phyloP scores from a whole-genome alignment of 2,888 invertebrate species.

The Lasioglossum pauxillum region DNA sequence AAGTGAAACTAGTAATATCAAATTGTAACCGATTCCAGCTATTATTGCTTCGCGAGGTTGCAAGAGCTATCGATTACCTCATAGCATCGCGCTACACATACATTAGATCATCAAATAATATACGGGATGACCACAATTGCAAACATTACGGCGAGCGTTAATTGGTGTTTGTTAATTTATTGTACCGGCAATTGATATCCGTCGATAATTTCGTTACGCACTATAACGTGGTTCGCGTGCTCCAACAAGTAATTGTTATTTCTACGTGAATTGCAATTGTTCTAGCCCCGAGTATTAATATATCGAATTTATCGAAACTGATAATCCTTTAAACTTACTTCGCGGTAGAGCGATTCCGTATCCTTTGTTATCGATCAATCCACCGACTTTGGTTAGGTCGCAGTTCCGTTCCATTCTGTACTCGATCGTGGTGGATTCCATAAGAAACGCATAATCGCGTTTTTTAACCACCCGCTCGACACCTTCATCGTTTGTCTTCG shows the following conservation, averaged over 20 bases:
- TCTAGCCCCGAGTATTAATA: not conserved
- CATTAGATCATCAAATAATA: constrained; percentile 3
- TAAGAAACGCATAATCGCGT: constrained; percentile 96
- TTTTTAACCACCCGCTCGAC: constrained; percentile 94
- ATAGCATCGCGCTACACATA: not conserved
- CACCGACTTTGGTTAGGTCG: constrained; percentile 95
- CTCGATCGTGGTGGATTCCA: constrained; percentile 99
- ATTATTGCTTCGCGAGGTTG: not conserved
- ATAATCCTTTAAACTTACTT: constrained; percentile 86
- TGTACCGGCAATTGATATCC: not conserved
- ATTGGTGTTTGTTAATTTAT: not conserved
- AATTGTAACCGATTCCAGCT: not conserved
- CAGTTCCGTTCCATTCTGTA: constrained; percentile 96
- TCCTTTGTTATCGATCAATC: constrained; percentile 96
- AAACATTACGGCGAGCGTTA: not conserved
- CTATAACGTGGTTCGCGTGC: not conserved
- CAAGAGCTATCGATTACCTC: not conserved
- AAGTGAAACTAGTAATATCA: not conserved
- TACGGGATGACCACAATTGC: not conserved
- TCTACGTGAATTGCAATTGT: not conserved
- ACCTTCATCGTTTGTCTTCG: constrained; percentile 93
- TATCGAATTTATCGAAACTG: not conserved
- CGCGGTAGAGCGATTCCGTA: constrained; percentile 98
- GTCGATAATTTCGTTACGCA: not conserved
- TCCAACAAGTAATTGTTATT: not conserved